Base-by-base conservation (phyloP, 2,888 invertebrate genomes). In the Germaria angustata region DNA sequence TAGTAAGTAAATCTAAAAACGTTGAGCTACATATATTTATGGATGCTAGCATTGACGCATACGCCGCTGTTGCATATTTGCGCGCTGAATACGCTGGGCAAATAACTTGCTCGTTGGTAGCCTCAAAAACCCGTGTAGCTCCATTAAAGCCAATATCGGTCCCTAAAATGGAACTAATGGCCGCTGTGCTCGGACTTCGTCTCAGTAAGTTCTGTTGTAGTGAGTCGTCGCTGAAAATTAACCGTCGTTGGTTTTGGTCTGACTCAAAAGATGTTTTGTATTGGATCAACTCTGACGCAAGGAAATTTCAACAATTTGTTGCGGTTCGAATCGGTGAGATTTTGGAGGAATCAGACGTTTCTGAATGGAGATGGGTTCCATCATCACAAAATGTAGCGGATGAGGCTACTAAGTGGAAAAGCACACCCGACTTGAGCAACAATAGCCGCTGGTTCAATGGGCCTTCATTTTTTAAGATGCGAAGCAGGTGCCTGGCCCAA, bases 271-370 rank as follows among this genome's bases (percentile, higher is more conserved):
- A n/a, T n/a, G n/a, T n/a, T n/a, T n/a, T n/a, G n/a, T n/a, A n/a
- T n/a, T n/a, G n/a, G n/a, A n/a, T n/a, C n/a, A n/a, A n/a, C 1
- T 41, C 39, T 24, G 61, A 61, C 28, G 24, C 61, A 1, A 61
- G 41, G 44, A 61, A 28, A 22, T 61, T 9, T 17, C 28, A 61
- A 6, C 28, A 41, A 61, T 61, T 61, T 61, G 61, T 61, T 0
- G 81, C 84, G 63, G 55, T 73, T 11, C 68, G 84, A 0, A 69
- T 85, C 0, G 84, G 80, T 0, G 84, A 84, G 53, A 69, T 85
- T 46, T 44, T 81, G 15, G 84, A 85, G 53, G 32, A 17, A 0
- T 69, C 80, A 66, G 84, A 41, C 84, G 1, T 77, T 2, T 80
- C 81, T 69, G 13, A 73, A 15, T 13, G 84, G 69, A 2, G n/a